These are phyloP conservation scores for Pissodes strobi DNA, from an alignment of 1,140 invertebrate species.

Conservation along the genomic window DNA sequence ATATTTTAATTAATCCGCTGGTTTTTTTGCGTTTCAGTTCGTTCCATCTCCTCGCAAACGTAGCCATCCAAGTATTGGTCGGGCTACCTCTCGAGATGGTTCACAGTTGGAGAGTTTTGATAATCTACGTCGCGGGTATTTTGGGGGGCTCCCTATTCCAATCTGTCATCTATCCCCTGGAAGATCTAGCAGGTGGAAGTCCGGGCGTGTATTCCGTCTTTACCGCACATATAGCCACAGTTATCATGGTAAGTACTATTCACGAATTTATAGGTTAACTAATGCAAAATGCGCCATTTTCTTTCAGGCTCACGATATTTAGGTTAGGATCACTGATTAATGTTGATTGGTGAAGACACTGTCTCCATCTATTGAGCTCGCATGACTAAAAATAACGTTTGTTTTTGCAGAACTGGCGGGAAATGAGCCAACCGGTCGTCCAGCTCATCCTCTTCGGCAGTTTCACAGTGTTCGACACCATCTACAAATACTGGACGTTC, in stretches of 20 bases:
- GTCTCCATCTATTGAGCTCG: too few relatives aligned
- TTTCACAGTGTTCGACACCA: conserved; percentile 70
- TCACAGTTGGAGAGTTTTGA: conserved; percentile 85
- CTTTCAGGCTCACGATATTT: too few relatives aligned
- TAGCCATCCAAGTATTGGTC: conserved; percentile 88
- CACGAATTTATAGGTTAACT: background rate
- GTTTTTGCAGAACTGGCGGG: conserved; percentile 80
- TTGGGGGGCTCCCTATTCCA: conserved; percentile 83
- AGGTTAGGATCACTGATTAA: too few relatives aligned
- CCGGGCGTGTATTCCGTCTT: conserved; percentile 95
- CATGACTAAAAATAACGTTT: background rate
- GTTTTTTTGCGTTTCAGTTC: conserved; percentile 65
- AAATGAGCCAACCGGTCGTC: conserved; percentile 87
- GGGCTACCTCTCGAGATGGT: conserved; percentile 95
- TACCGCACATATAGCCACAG: conserved; percentile 93
- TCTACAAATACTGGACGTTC: conserved; percentile 70
- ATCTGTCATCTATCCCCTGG: conserved; percentile 82
- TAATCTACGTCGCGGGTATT: conserved; percentile 81
- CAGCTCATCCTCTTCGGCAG: conserved; percentile 78
- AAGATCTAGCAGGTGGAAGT: conserved; percentile 90
- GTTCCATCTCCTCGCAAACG: conserved; percentile 87
- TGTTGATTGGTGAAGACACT: too few relatives aligned
- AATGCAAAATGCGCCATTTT: background rate
- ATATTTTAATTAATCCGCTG: too few relatives aligned
- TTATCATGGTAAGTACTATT: conserved; percentile 82